These are phyloP conservation scores for Limosa lapponica DNA, from an alignment of 2,797 vertebrate species.

Conservation along the genomic window DNA sequence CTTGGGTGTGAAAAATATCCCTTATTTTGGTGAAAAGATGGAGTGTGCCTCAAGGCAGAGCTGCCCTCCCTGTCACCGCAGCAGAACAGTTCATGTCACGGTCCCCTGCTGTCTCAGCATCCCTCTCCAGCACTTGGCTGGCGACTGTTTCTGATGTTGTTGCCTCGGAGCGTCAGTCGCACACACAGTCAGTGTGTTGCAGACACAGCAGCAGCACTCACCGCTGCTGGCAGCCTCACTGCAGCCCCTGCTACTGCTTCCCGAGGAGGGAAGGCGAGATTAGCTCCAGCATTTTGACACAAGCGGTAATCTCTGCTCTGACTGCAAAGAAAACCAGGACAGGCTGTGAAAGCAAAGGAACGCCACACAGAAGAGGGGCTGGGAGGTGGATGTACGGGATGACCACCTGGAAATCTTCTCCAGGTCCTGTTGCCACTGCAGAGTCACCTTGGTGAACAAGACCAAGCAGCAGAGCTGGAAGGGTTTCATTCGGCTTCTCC, in stretches of 20 bases:
- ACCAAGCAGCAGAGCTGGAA: background rate
- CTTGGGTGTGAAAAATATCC: background rate
- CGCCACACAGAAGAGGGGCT: background rate
- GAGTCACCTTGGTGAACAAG: background rate
- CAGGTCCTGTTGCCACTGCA: background rate
- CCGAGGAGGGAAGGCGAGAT: background rate
- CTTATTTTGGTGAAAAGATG: background rate
- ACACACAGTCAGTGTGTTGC: rapidly evolving
- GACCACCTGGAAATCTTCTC: background rate
- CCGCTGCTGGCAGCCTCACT: background rate
- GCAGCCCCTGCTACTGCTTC: background rate
- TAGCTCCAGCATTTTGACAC: background rate
- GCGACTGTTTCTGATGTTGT: background rate
- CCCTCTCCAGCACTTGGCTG: rapidly evolving
- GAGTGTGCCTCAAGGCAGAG: background rate
- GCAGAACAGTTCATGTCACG: background rate
- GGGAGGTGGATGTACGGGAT: background rate
- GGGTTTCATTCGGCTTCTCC: rapidly evolving
- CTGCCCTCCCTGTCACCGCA: background rate
- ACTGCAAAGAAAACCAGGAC: background rate
- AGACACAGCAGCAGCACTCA: background rate
- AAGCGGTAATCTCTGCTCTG: background rate
- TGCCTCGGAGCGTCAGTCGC: background rate
- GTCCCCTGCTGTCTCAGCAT: background rate
- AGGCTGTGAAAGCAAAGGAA: background rate